Conservation (phyloP, 2,888 invertebrate species). For the Phalera bucephala region DNA sequence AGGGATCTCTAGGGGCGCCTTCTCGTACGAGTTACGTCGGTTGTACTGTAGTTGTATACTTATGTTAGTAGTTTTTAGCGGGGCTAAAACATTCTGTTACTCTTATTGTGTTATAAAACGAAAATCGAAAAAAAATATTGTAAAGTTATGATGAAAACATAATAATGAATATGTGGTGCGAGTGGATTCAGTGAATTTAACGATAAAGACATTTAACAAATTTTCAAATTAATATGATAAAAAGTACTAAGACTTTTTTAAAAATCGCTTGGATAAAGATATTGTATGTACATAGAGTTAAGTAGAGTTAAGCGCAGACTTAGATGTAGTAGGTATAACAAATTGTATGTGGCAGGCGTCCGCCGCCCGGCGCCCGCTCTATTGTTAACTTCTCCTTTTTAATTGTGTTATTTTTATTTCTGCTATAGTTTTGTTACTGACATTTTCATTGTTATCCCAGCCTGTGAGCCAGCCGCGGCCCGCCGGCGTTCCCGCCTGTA, state of each 20-base stretch:
- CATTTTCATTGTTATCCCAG: conserved; percentile 34
- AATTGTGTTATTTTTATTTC: conserved; percentile 52
- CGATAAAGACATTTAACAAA: conserved; percentile 81
- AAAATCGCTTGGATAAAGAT: conserved; percentile 76
- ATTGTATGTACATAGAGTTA: conserved; percentile 79
- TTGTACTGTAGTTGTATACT: conserved; percentile 68
- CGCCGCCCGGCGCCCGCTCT: conserved; percentile 30
- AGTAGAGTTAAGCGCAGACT: conserved; percentile 72
- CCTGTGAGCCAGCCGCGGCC: conserved; percentile 11
- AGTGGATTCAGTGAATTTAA: conserved; percentile 75
- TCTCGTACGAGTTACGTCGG: conserved; percentile 56
- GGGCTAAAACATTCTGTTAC: conserved; percentile 66
- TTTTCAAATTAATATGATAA: conserved; percentile 80
- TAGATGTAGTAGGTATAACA: conserved; percentile 83
- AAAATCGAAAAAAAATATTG: conserved; percentile 40
- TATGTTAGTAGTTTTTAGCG: conserved; percentile 69
- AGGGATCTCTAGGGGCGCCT: conserved; percentile 10
- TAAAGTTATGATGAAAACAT: conserved; percentile 38
- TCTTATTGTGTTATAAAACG: conserved; percentile 66
- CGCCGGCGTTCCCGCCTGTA: conserved; percentile 5
- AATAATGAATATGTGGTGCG: conserved; percentile 66
- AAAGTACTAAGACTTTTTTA: conserved; percentile 80
- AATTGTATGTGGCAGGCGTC: conserved; percentile 66
- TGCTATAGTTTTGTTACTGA: conserved; percentile 54
- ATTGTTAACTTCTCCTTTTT: conserved; percentile 45